These are phyloP conservation scores for Phataginus tetradactyla DNA, from an alignment of 2,797 vertebrate genomes.

Conservation along the genomic window DNA sequence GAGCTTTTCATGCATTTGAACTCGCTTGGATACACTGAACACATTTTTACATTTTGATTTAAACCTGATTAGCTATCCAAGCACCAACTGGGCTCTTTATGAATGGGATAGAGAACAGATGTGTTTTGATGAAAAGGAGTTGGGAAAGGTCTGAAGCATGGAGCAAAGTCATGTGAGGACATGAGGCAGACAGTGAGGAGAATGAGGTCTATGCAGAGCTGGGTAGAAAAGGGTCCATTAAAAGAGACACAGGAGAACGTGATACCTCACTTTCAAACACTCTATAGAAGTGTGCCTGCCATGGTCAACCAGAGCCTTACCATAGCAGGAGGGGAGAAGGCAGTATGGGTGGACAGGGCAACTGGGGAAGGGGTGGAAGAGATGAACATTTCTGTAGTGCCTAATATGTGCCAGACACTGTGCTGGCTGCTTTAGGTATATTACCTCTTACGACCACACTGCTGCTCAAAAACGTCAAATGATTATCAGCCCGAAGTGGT, in stretches of 20 bases:
- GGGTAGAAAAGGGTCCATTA: not conserved
- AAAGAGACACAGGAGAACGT: not conserved
- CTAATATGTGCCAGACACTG: not conserved
- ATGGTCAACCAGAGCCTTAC: not conserved
- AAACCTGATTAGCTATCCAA: slow-evolving; percentile 22
- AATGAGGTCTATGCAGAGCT: not conserved
- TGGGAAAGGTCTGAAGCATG: not conserved
- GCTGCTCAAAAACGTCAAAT: not conserved
- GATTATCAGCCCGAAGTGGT: not conserved
- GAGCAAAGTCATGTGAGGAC: not conserved
- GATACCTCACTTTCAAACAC: not conserved
- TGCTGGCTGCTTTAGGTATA: not conserved
- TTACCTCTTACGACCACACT: not conserved
- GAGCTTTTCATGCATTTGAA: not conserved
- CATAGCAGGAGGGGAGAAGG: not conserved
- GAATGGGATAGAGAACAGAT: slow-evolving; percentile 4
- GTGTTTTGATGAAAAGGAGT: not conserved
- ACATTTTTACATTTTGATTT: slow-evolving; percentile 43
- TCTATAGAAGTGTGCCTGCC: not conserved
- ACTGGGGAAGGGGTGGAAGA: not conserved
- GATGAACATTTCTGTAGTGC: not conserved
- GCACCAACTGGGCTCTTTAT: not conserved
- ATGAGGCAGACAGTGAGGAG: not conserved
- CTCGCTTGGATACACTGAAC: not conserved
- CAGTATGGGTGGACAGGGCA: not conserved